Evolutionary conservation across 2,113 vertebrate genomes (phyloP), one percentile per base, ranked within the genome.

Genomic region (Gasterosteus nipponicus): DNA sequence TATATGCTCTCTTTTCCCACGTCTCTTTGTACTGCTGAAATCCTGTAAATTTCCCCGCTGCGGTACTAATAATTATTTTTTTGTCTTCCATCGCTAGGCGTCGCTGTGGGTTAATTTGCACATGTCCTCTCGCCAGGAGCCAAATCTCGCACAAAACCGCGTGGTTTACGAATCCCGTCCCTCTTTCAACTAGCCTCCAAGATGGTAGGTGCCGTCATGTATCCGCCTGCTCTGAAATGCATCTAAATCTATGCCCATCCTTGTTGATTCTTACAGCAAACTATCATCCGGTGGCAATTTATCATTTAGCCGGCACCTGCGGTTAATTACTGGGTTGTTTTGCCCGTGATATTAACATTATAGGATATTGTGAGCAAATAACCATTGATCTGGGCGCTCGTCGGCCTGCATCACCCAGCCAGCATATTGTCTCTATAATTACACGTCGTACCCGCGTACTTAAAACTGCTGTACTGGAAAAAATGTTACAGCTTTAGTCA

Each of bases 161-260:
- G 94, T 77, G 88, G 74, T 39, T 88, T 90, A 6, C 39, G 56
- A 38, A 49, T 82, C 70, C 14, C 72, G 84, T 86, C 22, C 92
- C 93, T 95, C 91, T 94, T 92, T 91, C 78, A 83, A 76, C 88
- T 82, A 69, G 15, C 87, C 85, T 89, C 88, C 78, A 92, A 94
- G 87, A 95, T 95, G 94, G 94, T 94, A 93, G 88, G 94, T 94
- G 56, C 12, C 29, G 19, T 6, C 46, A 33, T 7, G 69, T 10
- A 42, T 15, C 15, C 22, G n/a, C 68, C 75, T 71, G 54, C 47
- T 0, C 0, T 8, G 7, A 54, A 60, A 7, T 62, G 9, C 0
- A 0, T 4, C 33, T 14, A 54, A 83, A 93, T 93, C 93, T 79
- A 1, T 4, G 39, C 4, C 81, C 90, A 94, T 94, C 93, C 76